These are phyloP conservation scores for Agrotis segetum DNA, from an alignment of 2,888 invertebrate species.

Conservation along the genomic window DNA sequence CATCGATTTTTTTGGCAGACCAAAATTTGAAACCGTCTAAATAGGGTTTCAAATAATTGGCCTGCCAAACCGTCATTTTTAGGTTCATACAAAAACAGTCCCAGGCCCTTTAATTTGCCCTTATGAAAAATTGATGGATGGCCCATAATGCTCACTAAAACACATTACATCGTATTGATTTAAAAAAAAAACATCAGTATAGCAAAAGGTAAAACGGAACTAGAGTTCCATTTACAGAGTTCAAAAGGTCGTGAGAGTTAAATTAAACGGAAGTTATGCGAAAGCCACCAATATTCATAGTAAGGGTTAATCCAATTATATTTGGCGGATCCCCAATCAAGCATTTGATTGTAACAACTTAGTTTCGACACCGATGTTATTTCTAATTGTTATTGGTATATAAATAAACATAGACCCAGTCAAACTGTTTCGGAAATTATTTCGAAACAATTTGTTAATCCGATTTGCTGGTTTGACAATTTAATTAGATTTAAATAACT, in stretches of 20 bases:
- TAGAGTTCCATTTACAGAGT: background rate
- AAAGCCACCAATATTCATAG: constrained; percentile 15
- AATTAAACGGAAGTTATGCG: constrained; percentile 9
- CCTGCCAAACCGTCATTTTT: too few relatives aligned
- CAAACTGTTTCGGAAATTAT: constrained; percentile 22
- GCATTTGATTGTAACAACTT: constrained; percentile 39
- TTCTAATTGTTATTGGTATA: constrained; percentile 11
- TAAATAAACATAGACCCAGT: constrained; percentile 37
- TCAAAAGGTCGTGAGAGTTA: background rate
- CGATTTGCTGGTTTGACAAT: background rate
- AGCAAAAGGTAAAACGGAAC: too few relatives aligned
- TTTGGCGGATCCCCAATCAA: constrained; percentile 31
- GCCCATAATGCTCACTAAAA: background rate
- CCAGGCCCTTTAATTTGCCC: too few relatives aligned
- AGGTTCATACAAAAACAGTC: too few relatives aligned
- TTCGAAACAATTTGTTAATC: constrained; percentile 5
- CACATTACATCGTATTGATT: too few relatives aligned
- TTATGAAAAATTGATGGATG: background rate
- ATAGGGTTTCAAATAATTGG: too few relatives aligned
- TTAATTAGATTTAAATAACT: background rate
- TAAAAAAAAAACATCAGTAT: too few relatives aligned
- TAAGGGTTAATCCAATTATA: constrained; percentile 35
- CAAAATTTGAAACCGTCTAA: too few relatives aligned
- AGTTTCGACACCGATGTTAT: constrained; percentile 17
- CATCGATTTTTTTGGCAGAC: too few relatives aligned